phyloP scores from a whole-genome alignment of 1,140 invertebrate species.

The Colletes latitarsis region DNA sequence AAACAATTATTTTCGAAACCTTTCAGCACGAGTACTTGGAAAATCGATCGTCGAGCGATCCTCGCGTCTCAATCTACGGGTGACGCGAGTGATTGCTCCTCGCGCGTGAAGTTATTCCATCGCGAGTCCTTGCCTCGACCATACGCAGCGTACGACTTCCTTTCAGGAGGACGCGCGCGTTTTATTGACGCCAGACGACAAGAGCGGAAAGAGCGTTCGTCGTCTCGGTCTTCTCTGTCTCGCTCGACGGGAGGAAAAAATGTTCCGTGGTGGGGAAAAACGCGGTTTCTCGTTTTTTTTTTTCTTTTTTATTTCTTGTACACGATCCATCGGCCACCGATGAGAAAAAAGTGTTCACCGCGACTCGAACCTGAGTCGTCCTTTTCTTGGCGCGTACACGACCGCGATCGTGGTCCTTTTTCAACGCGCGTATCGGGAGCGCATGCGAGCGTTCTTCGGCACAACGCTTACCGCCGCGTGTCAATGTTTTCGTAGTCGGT shows the following conservation, averaged over 20 bases:
- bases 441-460: no score
- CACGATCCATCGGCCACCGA: constrained; percentile 9
- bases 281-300: not conserved
- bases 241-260: constrained; percentile 2
- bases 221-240: no score
- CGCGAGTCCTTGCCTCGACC: not conserved
- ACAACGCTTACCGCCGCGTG: constrained; percentile 14
- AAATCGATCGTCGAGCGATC: not conserved
- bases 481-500: constrained; percentile 32
- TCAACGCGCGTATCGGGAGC: not conserved
- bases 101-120: constrained; percentile 6
- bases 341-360: not conserved
- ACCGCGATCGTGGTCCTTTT: not conserved
- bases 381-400: not conserved
- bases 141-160: not conserved
- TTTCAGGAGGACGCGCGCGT: not conserved
- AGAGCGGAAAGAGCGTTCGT: not conserved
- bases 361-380: not conserved
- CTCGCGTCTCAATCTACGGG: not conserved
- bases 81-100: constrained; percentile 13
- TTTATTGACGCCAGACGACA: not conserved
- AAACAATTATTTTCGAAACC: no score
- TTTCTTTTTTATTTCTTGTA: not conserved
- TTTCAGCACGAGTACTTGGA: no score
- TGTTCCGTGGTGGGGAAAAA: not conserved